Conservation (phyloP, 1,140 invertebrate genomes). For the Himalopsyche phryganea region DNA sequence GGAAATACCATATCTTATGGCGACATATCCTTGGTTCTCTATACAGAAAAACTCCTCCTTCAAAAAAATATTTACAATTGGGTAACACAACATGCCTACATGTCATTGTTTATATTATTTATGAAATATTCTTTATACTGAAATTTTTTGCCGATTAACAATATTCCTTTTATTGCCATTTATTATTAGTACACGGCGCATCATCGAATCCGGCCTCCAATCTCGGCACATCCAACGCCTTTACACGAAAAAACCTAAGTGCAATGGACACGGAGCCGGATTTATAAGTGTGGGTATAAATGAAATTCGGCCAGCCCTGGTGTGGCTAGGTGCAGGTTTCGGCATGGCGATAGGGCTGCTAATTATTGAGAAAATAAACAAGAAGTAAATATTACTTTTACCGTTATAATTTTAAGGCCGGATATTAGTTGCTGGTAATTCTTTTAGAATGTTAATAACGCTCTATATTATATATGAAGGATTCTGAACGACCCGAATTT, state of each 20-base stretch:
- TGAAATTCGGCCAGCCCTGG: constrained; percentile 51
- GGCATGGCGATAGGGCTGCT: too few relatives aligned
- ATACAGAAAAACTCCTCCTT: constrained; percentile 59
- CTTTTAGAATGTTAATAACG: too few relatives aligned
- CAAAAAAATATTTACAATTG: constrained; percentile 59
- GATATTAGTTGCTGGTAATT: too few relatives aligned
- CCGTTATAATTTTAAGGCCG: too few relatives aligned
- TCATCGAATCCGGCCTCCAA: constrained; percentile 60
- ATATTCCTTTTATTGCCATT: neutral
- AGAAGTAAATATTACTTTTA: too few relatives aligned
- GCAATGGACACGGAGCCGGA: constrained; percentile 47
- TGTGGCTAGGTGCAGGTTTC: constrained; percentile 35
- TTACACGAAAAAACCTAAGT: constrained; percentile 59
- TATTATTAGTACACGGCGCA: constrained; percentile 49
- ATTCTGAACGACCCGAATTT: too few relatives aligned
- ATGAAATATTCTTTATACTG: too few relatives aligned
- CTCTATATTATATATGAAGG: too few relatives aligned
- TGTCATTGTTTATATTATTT: too few relatives aligned
- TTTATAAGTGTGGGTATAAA: constrained; percentile 59
- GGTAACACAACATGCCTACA: constrained; percentile 41
- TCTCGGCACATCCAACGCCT: constrained; percentile 52
- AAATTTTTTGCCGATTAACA: too few relatives aligned
- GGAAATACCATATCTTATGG: constrained; percentile 60
- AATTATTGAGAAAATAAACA: too few relatives aligned
- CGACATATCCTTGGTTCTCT: constrained; percentile 57